Base-by-base conservation (phyloP, 1,140 invertebrate species). In the Micrasema longulum region DNA sequence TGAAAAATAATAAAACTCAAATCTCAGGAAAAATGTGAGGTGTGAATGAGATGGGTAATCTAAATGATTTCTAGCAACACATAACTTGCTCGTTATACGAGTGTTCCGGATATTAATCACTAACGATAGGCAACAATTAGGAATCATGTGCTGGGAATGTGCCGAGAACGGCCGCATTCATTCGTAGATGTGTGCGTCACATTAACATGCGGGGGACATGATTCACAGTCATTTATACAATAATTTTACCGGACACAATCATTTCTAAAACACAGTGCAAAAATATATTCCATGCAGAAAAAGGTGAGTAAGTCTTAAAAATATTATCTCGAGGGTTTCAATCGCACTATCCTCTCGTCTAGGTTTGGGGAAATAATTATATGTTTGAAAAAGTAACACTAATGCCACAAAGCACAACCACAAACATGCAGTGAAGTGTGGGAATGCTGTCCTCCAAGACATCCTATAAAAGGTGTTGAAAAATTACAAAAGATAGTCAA, bases 241-340 rank as follows among this genome's bases (percentile, higher is more conserved):
- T 22, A 22, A 11, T 52, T 22, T 52, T 52, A 22, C 10, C 23
- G 16, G 23, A 18, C 35, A 60, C 35, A 60, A 22, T 60, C 20
- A 60, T 41, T 10, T 60, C 55, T 60, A 60, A 60, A 60, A 60
- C 36, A 53, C 55, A 60, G 55, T 60, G 55, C 55, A 60, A 60
- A 60, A 48, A 48, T 9, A 18, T 10, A 48, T 18, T 9, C 4
- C 55, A 60, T 60, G 55, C 55, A 60, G 47, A 18, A 48, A 22
- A 48, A 18, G 16, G 26, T 31, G 26, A n/a, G 26, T 4, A 31
- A 31, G 7, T 31, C 26, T 31, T 31, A 2, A 31, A n/a, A 31
- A 31, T 31, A 31, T 31, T n/a, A 31, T 31, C 26, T 31, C 7
- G 26, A 4, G 26, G 7, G 26, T 31, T 31, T 31, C 26, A 47